A percentile compares a stretch with the other conserved stretches of the same genome.
These are phyloP conservation scores for Ennomos fuscantarius DNA, from an alignment of 2,888 invertebrate species.

Conservation along the genomic window DNA sequence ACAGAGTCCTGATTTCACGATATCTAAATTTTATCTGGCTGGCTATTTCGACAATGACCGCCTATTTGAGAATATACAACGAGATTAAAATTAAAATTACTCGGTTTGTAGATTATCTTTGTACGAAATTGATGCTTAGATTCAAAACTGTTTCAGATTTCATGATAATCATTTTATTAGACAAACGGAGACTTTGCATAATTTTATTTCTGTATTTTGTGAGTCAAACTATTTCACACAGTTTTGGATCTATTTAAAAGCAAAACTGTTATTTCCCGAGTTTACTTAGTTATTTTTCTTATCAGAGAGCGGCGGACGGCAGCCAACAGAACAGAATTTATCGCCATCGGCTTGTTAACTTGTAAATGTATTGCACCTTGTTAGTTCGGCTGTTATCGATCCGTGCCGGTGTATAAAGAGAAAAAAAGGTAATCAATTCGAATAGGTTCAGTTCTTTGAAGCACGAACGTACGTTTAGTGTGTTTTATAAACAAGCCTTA, in stretches of 20 bases:
- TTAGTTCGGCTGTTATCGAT: constrained; percentile 56
- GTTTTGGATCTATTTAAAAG: no score
- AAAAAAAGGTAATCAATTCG: constrained; percentile 29
- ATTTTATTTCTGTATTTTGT: not conserved
- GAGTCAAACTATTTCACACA: constrained; percentile 3
- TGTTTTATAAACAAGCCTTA: no score
- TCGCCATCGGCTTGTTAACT: constrained; percentile 67
- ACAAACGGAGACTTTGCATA: no score
- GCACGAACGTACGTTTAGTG: not conserved
- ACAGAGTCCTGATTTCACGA: constrained; percentile 12
- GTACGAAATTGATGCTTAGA: not conserved
- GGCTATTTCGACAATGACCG: constrained; percentile 5
- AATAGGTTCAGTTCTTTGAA: not conserved
- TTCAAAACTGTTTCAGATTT: no score
- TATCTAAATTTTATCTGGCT: constrained; percentile 15
- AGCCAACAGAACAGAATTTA: constrained; percentile 61
- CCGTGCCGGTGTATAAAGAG: constrained; percentile 13
- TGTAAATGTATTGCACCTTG: constrained; percentile 70
- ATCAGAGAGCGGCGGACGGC: constrained; percentile 40
- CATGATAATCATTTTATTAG: no score
- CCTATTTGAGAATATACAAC: constrained; percentile 6
- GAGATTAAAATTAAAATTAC: constrained; percentile 1
- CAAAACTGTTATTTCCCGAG: constrained; percentile 10
- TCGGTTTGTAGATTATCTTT: not conserved
- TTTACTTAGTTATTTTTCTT: constrained; percentile 54